phyloP scores from a whole-genome alignment of 92 coral and sea anemone genomes.

The Micromussa lordhowensis region DNA sequence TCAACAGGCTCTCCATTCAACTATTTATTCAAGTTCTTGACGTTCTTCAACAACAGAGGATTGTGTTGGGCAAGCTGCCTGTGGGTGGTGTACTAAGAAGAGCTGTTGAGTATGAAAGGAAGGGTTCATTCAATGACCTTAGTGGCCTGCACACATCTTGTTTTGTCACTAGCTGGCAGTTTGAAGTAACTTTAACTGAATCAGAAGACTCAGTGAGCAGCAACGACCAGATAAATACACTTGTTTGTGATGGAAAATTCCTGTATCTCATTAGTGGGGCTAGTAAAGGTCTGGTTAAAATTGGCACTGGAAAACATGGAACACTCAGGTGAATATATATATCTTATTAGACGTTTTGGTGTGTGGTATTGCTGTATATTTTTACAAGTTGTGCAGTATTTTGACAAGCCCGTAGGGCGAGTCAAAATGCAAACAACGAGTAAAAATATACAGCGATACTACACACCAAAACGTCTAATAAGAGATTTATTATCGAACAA shows the following conservation, averaged over 20 bases:
- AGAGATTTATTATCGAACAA: too few relatives aligned
- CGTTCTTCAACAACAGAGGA: conserved; percentile 70
- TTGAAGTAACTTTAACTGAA: conserved; percentile 43
- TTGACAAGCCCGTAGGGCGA: too few relatives aligned
- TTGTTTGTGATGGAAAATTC: conserved; percentile 87
- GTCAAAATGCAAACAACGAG: too few relatives aligned
- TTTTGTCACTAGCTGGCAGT: conserved; percentile 74
- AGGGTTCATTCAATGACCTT: conserved; percentile 69
- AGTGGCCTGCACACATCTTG: conserved; percentile 81
- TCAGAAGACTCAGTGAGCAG: conserved; percentile 28
- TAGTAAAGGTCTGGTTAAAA: conserved; percentile 80
- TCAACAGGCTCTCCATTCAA: conserved; percentile 80
- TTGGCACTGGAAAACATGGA: conserved; percentile 90
- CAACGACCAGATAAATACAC: conserved; percentile 64
- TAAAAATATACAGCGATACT: too few relatives aligned
- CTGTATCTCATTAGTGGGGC: conserved; percentile 69
- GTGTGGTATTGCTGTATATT: too few relatives aligned
- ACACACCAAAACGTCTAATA: too few relatives aligned
- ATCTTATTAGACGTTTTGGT: too few relatives aligned
- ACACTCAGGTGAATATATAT: conserved; percentile 83
- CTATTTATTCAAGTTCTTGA: conserved; percentile 81
- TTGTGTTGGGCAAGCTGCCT: conserved; percentile 60
- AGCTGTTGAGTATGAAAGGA: conserved; percentile 69
- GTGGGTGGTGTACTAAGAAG: conserved; percentile 60
- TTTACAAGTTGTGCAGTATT: too few relatives aligned